These are phyloP conservation scores for Oligia fasciuncula DNA, from an alignment of 2,888 invertebrate genomes.

Conservation along the genomic window DNA sequence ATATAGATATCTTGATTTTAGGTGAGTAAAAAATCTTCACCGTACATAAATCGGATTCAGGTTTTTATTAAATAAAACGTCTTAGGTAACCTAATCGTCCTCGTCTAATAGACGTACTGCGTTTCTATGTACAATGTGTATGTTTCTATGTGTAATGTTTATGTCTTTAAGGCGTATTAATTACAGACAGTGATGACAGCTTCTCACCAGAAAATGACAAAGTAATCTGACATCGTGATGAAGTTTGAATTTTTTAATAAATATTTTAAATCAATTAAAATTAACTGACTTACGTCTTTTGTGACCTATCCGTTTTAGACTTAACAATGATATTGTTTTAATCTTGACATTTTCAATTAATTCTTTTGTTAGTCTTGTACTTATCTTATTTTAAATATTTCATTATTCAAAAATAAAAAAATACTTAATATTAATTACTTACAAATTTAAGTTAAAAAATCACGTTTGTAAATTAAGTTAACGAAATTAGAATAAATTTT, in stretches of 20 bases:
- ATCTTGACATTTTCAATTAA: slow-evolving; percentile 10
- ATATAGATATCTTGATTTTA: neutral
- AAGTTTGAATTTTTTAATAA: neutral
- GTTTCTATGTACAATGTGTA: neutral
- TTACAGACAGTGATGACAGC: neutral
- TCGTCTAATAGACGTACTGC: neutral
- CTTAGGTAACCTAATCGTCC: too few relatives aligned
- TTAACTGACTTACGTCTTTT: neutral
- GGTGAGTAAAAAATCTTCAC: too few relatives aligned
- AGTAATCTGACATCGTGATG: neutral
- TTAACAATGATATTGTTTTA: slow-evolving; percentile 1
- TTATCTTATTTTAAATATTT: neutral
- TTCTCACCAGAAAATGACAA: neutral
- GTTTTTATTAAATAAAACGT: neutral
- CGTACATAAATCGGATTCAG: neutral
- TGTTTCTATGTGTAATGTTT: neutral
- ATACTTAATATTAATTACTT: neutral
- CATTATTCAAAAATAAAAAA: too few relatives aligned
- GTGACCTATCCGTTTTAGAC: slow-evolving; percentile 2
- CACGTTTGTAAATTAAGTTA: neutral
- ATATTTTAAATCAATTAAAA: neutral
- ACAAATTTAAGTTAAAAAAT: neutral
- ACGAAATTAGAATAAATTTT: neutral
- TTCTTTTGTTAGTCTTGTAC: neutral
- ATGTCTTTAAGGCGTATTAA: neutral